These are phyloP conservation scores for Cyclura pinguis DNA, from an alignment of 2,797 vertebrate species.

Conservation along the genomic window DNA sequence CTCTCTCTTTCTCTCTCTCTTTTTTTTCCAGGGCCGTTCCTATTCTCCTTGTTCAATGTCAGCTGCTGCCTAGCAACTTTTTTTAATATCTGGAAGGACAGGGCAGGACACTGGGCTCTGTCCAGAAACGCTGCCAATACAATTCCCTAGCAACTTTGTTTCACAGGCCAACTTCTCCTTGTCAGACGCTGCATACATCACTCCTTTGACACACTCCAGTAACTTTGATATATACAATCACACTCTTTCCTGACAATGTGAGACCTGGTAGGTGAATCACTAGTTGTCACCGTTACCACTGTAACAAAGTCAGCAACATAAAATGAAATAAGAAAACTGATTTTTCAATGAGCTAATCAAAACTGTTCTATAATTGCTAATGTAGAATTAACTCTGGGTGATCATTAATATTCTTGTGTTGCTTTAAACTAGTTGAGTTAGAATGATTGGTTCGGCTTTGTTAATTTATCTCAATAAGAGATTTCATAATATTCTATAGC, in stretches of 20 bases:
- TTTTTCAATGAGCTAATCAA: constrained; percentile 25
- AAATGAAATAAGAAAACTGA: constrained; percentile 20
- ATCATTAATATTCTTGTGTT: constrained; percentile 77
- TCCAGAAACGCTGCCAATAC: constrained; percentile 63
- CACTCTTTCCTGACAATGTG: fast-evolving
- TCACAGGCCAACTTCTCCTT: constrained; percentile 47
- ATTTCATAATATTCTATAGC: constrained; percentile 80
- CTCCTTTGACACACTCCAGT: constrained; percentile 39
- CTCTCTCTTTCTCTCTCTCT: background rate
- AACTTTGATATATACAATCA: constrained; percentile 10
- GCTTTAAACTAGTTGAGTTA: constrained; percentile 70
- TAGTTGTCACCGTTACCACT: fast-evolving
- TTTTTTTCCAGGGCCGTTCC: constrained; percentile 41
- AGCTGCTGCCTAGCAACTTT: constrained; percentile 81
- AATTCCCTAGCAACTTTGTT: constrained; percentile 76
- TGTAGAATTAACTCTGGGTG: constrained; percentile 63
- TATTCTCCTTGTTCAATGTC: constrained; percentile 65
- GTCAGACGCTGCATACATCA: constrained; percentile 51
- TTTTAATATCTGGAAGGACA: constrained; percentile 67
- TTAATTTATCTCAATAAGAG: constrained; percentile 82
- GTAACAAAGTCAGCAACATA: constrained; percentile 1
- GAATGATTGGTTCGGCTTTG: constrained; percentile 79
- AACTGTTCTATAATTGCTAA: constrained; percentile 44
- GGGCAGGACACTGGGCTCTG: constrained; percentile 60
- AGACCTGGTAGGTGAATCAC: background rate